Evolutionary conservation across 1,140 invertebrate genomes (phyloP).

Genomic region (Caerostris darwini): DNA sequence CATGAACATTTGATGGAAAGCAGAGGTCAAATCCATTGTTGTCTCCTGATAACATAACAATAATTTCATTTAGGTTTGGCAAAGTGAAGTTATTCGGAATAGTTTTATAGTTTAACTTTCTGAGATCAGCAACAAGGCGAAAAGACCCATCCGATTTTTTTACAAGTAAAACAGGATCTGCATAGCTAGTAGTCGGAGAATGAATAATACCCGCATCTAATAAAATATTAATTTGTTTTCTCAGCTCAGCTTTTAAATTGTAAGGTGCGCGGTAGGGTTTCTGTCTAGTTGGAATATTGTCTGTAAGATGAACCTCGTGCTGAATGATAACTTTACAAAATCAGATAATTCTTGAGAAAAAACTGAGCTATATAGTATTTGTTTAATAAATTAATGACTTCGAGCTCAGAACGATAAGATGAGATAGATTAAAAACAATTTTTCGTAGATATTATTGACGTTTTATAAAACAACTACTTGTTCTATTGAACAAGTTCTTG

Average conservation of each 20-base stretch:
- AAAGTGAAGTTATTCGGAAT: slow-evolving; percentile 80
- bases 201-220: slow-evolving; percentile 80
- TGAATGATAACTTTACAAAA: background rate
- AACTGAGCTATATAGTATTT: too few relatives aligned
- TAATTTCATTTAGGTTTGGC: slow-evolving; percentile 80
- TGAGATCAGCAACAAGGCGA: slow-evolving; percentile 80
- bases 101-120: slow-evolving; percentile 80
- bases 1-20: slow-evolving; percentile 80
- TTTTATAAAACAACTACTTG: too few relatives aligned
- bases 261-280: slow-evolving; percentile 1
- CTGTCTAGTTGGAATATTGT: background rate
- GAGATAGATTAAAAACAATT: too few relatives aligned
- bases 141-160: slow-evolving; percentile 79
- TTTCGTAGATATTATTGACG: too few relatives aligned
- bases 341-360: background rate
- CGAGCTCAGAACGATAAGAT: too few relatives aligned
- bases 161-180: slow-evolving; percentile 80
- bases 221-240: slow-evolving; percentile 79
- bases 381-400: too few relatives aligned
- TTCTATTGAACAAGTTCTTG: too few relatives aligned
- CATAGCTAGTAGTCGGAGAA: slow-evolving; percentile 81
- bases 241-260: background rate
- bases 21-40: slow-evolving; percentile 79
- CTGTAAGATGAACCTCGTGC: background rate
- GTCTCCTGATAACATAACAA: slow-evolving; percentile 79